Percentiles rank a stretch among this genome's conserved stretches.
phyloP scores from a whole-genome alignment of 2,113 vertebrate species.

The Psilopsiagon aymara region DNA sequence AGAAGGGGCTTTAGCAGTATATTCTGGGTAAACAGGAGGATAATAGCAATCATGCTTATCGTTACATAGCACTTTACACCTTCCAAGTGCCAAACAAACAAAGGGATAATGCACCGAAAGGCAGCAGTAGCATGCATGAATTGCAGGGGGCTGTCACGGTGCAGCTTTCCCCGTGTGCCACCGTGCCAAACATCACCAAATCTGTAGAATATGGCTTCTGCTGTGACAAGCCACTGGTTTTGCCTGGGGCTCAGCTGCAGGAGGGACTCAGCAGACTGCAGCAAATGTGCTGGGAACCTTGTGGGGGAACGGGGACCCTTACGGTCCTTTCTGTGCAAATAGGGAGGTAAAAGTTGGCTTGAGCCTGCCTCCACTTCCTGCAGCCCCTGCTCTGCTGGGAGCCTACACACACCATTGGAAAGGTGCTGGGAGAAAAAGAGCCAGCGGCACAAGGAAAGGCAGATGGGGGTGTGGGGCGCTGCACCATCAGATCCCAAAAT shows the following conservation, averaged over 20 bases:
- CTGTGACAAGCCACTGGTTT: not conserved
- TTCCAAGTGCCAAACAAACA: conserved; percentile 23
- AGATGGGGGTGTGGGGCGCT: rapidly evolving
- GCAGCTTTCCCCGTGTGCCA: not conserved
- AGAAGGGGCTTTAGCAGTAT: conserved; percentile 45
- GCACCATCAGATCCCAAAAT: not conserved
- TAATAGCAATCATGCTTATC: conserved; percentile 49
- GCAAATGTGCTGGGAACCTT: not conserved
- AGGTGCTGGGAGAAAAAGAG: not conserved
- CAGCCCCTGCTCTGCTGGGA: not conserved
- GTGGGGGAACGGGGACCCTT: rapidly evolving
- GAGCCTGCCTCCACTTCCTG: not conserved
- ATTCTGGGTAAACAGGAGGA: conserved; percentile 43
- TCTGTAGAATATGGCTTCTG: not conserved
- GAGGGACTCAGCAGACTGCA: not conserved
- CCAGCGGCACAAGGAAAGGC: rapidly evolving
- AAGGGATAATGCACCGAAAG: not conserved
- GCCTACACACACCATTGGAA: rapidly evolving
- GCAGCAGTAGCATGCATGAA: not conserved
- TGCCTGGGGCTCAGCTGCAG: rapidly evolving
- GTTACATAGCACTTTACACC: conserved; percentile 16
- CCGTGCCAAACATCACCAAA: rapidly evolving
- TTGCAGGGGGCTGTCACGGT: not conserved
- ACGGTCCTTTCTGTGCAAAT: not conserved
- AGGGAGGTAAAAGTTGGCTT: not conserved